Conservation (phyloP, 2,888 invertebrate species). For the Cephus pulcher region DNA sequence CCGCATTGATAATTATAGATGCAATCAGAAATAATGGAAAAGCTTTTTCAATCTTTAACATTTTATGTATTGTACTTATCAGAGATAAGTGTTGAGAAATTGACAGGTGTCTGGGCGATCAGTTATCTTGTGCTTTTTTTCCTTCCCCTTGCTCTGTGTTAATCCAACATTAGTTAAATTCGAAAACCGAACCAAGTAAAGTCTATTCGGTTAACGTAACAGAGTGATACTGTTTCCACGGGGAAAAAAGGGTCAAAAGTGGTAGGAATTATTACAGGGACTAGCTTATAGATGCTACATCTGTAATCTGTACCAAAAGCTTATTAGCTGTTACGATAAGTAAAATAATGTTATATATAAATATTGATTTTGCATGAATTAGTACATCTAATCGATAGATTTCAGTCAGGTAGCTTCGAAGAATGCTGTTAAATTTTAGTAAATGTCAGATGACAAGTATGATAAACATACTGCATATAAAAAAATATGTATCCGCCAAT, state of each 20-base stretch:
- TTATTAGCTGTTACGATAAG: not conserved
- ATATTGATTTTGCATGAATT: not conserved
- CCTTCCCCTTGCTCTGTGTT: not conserved
- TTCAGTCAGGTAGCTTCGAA: not conserved
- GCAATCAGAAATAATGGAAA: not conserved
- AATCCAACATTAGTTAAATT: conserved; percentile 3
- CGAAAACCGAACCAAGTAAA: conserved; percentile 40
- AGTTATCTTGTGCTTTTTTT: not conserved
- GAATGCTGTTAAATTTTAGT: not conserved
- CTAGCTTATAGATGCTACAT: not conserved
- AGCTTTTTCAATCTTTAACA: not conserved
- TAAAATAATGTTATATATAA: not conserved
- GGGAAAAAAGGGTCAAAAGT: not conserved
- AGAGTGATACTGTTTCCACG: not conserved
- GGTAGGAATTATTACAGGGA: not conserved
- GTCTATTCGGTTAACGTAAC: conserved; percentile 39
- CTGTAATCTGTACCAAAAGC: not conserved
- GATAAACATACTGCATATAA: not conserved
- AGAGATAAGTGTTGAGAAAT: not conserved
- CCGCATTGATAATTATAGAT: not conserved
- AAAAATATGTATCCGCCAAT: not conserved
- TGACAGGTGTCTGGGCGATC: conserved; percentile 4
- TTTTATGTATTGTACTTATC: not conserved
- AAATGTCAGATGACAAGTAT: too few relatives aligned
- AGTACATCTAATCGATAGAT: not conserved